Evolutionary conservation across 2,113 vertebrate species (phyloP).

Genomic region (Pelecanus crispus): DNA sequence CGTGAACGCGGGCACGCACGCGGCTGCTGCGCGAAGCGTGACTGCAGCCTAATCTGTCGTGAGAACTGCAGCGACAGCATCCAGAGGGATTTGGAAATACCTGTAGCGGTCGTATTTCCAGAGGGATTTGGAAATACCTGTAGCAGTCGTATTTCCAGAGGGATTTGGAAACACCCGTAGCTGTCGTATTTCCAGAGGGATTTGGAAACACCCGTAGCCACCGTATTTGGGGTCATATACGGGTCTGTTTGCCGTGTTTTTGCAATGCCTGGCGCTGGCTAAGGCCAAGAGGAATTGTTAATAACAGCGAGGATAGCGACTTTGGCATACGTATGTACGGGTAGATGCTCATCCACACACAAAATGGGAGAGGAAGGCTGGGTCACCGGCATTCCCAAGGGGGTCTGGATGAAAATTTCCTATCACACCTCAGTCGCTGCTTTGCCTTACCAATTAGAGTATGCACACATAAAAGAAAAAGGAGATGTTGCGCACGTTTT

Average conservation of each 20-base stretch:
- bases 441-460: background rate
- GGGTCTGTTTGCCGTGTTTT: no score
- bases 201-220: no score
- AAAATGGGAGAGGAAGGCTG: background rate
- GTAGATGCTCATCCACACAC: rapidly evolving
- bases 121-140: no score
- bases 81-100: no score
- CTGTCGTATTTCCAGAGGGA: background rate
- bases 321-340: rapidly evolving
- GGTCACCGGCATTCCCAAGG: rapidly evolving
- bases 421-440: background rate
- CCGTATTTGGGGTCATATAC: rapidly evolving
- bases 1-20: rapidly evolving
- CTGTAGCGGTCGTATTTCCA: no score
- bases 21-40: background rate
- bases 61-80: background rate
- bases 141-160: no score
- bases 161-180: no score
- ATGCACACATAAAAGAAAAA: background rate
- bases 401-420: background rate
- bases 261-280: background rate
- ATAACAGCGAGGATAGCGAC: rapidly evolving
- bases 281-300: background rate
- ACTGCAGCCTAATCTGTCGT: rapidly evolving
- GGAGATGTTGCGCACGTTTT: background rate